Evolutionary conservation across 1,140 invertebrate genomes (phyloP).

Genomic region (Drosophila teissieri): DNA sequence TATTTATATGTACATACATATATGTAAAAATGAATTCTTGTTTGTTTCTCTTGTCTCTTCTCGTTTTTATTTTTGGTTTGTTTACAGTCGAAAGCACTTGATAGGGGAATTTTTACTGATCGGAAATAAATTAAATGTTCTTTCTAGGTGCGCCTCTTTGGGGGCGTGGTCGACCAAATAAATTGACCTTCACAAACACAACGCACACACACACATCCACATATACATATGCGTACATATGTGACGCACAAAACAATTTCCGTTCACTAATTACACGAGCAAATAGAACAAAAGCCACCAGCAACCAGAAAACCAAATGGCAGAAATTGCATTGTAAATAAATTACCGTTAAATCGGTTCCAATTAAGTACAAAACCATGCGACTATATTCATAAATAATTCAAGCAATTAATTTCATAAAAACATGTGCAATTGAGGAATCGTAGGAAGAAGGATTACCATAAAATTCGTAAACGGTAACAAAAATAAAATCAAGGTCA

Average conservation of each 20-base stretch:
- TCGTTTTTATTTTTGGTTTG: conserved; percentile 3
- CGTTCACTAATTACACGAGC: conserved; percentile 67
- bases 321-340: conserved; percentile 50
- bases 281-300: conserved; percentile 37
- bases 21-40: conserved; percentile 20
- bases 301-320: conserved; percentile 23
- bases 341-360: conserved; percentile 28
- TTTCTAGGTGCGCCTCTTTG: conserved; percentile 21
- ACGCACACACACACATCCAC: conserved; percentile 8
- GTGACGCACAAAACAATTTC: conserved; percentile 56
- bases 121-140: conserved; percentile 25
- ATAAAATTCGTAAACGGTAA: not conserved
- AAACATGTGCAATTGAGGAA: not conserved
- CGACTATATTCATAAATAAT: conserved; percentile 21
- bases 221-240: not conserved
- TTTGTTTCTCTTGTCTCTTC: conserved; percentile 20
- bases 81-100: conserved; percentile 13
- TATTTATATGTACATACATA: too few species aligned
- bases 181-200: conserved; percentile 55
- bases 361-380: conserved; percentile 9
- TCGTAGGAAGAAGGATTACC: not conserved
- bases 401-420: conserved; percentile 21
- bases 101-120: conserved; percentile 10
- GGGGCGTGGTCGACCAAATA: conserved; percentile 24
- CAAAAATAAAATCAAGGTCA: not conserved